A percentile compares a stretch with the other conserved stretches of the same genome.
Conservation (phyloP, 2,113 vertebrate genomes). For the Echinops telfairi region DNA sequence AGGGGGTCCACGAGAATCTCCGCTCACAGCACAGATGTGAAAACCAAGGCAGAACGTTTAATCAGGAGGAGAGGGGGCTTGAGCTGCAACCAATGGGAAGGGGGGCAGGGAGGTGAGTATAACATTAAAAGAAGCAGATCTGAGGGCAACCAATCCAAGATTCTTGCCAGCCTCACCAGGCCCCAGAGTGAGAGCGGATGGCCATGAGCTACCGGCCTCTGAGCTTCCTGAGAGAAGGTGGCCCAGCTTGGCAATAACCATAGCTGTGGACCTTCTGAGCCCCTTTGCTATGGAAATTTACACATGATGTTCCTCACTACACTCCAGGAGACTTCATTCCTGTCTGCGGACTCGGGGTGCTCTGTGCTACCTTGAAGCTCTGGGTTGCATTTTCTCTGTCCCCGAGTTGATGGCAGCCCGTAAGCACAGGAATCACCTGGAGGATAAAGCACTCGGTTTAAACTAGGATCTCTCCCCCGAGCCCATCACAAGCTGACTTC, state of each 20-base stretch:
- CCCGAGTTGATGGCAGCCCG: neutral
- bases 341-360: neutral
- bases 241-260: neutral
- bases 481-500: neutral
- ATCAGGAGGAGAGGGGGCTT: neutral
- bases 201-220: neutral
- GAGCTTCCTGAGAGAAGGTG: neutral
- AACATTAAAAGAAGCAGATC: neutral
- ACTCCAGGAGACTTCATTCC: neutral
- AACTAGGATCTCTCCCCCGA: neutral
- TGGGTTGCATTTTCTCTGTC: too few relatives aligned
- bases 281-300: neutral
- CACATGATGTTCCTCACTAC: neutral
- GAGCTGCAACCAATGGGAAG: neutral
- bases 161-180: neutral
- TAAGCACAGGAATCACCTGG: rapidly evolving
- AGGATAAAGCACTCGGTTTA: neutral
- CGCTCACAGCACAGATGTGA: neutral
- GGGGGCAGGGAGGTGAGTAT: rapidly evolving
- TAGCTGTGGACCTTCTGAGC: neutral
- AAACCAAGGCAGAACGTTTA: neutral
- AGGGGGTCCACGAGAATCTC: too few relatives aligned
- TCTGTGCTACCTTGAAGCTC: neutral
- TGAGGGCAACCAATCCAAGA: neutral
- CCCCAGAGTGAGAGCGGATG: neutral